Evolutionary conservation across 35 echinoderm and acorn worm species (phyloP), one percentile per base, ranked within the genome.

Genomic region (Hemicentrotus pulcherrimus): DNA sequence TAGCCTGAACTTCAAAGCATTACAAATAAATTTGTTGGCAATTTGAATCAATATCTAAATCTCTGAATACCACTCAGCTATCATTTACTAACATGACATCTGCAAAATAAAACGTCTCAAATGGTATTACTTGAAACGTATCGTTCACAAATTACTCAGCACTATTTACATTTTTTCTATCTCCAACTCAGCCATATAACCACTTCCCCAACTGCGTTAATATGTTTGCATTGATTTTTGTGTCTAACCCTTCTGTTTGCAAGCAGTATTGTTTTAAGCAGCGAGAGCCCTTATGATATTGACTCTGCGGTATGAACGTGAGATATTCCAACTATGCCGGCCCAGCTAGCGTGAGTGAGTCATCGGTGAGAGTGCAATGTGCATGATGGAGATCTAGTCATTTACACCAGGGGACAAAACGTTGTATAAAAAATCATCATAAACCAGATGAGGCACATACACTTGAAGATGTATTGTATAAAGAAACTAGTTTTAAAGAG

Each of bases 201-300:
- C 24, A 78, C 65, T 78, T 78, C 65, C 65, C 50, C 65, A 6
- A 78, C 65, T 78, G 65, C n/a, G 65, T 28, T 78, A 78, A 78
- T 78, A 78, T 78, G 65, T 78, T 78, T 78, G 65, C 65, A 78
- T 78, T 78, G 65, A 78, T 78, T 78, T 78, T 78, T 78, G 65
- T 78, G 22, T 78, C 65, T 78, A 78, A 78, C 65, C 28, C 19
- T 15, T 78, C 65, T n/a, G 65, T n/a, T 78, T 78, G 19, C 65
- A 4, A 28, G 65, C 22, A 6, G 24, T 78, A 78, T 78, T 78
- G 65, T 78, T 78, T 78, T 78, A 78, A 78, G 65, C 65, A 78
- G 65, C 28, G 65, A 22, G 65, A 22, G 19, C 65, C 28, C 65
- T 78, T 78, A 78, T 78, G 65, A 78, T 78, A 78, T 78, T 78